Evolutionary conservation across 53 echinoderm and acorn worm species (phyloP).

Genomic region (Paelopatides confundens): DNA sequence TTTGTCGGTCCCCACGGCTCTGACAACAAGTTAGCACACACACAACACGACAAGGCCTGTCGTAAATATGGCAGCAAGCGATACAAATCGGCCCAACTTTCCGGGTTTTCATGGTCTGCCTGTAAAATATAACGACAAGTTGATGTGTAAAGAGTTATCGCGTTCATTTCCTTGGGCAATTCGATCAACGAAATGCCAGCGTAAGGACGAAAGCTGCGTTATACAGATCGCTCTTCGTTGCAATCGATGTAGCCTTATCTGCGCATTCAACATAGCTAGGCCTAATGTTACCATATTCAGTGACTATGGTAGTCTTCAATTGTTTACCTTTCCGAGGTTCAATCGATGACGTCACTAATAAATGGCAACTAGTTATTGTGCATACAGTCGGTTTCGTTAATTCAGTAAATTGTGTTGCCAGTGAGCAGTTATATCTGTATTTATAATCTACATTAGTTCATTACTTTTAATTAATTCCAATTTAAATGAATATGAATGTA

Average conservation of each 20-base stretch:
- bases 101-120: constrained; percentile 88
- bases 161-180: constrained; percentile 76
- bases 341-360: constrained; percentile 32
- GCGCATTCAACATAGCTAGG: not conserved
- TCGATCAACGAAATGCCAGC: constrained; percentile 1
- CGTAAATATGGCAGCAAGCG: constrained; percentile 96
- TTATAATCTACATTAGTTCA: too few species aligned
- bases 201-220: not conserved
- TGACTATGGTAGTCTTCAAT: constrained; percentile 13
- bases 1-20: constrained; percentile 94
- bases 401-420: not conserved
- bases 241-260: not conserved
- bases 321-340: constrained; percentile 44
- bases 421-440: too few species aligned
- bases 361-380: not conserved
- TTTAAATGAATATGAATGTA: too few species aligned
- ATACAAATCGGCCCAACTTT: constrained; percentile 97
- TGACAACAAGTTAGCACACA: constrained; percentile 82
- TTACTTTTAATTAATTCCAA: too few species aligned
- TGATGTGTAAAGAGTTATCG: constrained; percentile 95
- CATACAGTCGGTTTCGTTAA: too few species aligned
- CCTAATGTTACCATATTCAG: not conserved
- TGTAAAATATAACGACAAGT: constrained; percentile 98
- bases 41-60: constrained; percentile 99
- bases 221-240: not conserved